Percentiles rank a stretch among this genome's conserved stretches.
Conservation (phyloP, 2,888 invertebrate genomes). For the Dyspetes luteomarginatus region DNA sequence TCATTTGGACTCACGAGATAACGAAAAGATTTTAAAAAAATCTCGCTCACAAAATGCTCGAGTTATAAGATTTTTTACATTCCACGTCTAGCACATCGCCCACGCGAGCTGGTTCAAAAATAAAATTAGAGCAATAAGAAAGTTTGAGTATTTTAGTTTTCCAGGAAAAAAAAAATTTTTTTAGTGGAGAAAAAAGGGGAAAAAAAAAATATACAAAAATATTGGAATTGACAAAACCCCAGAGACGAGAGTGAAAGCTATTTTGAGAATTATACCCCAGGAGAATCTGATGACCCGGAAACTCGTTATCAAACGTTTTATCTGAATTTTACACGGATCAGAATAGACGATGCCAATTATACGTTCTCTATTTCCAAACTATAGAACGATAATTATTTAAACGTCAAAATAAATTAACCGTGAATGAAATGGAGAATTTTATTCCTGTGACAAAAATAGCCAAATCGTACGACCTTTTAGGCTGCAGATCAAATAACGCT, state of each 20-base stretch:
- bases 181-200: background rate
- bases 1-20: too few relatives aligned
- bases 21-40: too few relatives aligned
- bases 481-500: background rate
- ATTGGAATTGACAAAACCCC: background rate
- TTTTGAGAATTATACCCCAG: background rate
- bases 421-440: background rate
- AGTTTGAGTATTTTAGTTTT: background rate
- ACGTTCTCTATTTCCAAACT: slow-evolving; percentile 19
- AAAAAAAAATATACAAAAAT: background rate
- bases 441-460: background rate
- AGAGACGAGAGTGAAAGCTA: background rate
- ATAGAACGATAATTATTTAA: background rate
- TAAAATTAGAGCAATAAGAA: background rate
- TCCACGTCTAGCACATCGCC: background rate
- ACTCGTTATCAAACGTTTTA: slow-evolving; percentile 11
- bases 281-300: background rate
- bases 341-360: slow-evolving; percentile 27
- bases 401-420: background rate
- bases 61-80: slow-evolving; percentile 1
- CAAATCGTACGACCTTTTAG: background rate
- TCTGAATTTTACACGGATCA: background rate
- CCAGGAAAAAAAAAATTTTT: background rate
- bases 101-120: background rate
- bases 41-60: background rate